A percentile compares a stretch with the other conserved stretches of the same genome.
Evolutionary conservation across 2,113 vertebrate species (phyloP).

Genomic region (Equus przewalskii): DNA sequence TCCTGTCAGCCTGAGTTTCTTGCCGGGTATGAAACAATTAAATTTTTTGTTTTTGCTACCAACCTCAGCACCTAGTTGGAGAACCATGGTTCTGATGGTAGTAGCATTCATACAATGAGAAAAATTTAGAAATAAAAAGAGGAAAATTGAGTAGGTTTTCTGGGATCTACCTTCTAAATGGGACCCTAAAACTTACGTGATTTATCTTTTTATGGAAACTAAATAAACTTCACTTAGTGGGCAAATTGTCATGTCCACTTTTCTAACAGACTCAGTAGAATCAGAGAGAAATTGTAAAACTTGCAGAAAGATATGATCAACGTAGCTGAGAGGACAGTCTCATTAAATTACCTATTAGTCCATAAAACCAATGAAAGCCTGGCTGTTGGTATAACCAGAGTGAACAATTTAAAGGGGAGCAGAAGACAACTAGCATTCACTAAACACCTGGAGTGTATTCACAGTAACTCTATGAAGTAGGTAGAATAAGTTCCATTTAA

Average conservation of each 20-base stretch:
- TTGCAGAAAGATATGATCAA: background rate
- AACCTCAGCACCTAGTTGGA: background rate
- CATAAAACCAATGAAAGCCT: background rate
- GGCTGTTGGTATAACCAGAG: background rate
- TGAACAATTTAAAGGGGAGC: background rate
- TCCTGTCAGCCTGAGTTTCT: background rate
- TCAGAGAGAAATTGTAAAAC: background rate
- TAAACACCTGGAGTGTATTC: background rate
- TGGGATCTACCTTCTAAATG: background rate
- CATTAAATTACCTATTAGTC: background rate
- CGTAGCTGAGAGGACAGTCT: background rate
- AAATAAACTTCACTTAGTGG: background rate
- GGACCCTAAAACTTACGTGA: background rate
- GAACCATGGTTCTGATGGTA: background rate
- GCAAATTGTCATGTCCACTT: background rate
- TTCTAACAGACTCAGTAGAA: background rate
- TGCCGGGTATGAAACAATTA: background rate
- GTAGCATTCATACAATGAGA: background rate
- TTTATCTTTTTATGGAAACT: background rate
- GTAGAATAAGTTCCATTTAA: background rate
- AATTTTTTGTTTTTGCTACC: background rate
- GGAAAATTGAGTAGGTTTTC: background rate
- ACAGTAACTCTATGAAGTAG: background rate
- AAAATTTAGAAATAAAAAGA: background rate
- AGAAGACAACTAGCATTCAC: background rate